phyloP scores from a whole-genome alignment of 2,888 invertebrate genomes.

The Dioctria linearis region DNA sequence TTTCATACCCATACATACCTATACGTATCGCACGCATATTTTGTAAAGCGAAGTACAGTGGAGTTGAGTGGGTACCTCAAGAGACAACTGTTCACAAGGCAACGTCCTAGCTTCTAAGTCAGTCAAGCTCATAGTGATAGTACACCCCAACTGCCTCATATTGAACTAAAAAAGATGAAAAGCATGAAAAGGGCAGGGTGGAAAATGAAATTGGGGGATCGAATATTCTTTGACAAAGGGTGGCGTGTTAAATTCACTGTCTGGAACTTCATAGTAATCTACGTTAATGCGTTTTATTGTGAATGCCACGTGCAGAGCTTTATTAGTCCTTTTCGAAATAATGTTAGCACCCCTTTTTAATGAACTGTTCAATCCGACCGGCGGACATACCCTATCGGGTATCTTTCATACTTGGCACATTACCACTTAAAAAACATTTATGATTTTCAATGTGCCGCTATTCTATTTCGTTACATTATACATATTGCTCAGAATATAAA shows the following conservation, averaged over 20 bases:
- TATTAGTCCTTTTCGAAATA: slow-evolving; percentile 67
- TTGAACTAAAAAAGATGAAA: slow-evolving; percentile 38
- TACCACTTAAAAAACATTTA: slow-evolving; percentile 19
- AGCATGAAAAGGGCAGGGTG: slow-evolving; percentile 39
- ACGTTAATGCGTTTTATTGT: slow-evolving; percentile 72
- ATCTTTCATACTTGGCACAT: slow-evolving; percentile 18
- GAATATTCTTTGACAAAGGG: slow-evolving; percentile 26
- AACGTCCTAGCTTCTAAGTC: too few relatives aligned
- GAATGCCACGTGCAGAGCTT: slow-evolving; percentile 71
- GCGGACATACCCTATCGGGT: slow-evolving; percentile 24
- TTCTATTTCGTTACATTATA: too few relatives aligned
- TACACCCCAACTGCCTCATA: slow-evolving; percentile 33
- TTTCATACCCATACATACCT: too few relatives aligned
- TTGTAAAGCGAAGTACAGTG: too few relatives aligned
- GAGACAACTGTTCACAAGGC: too few relatives aligned
- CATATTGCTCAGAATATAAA: too few relatives aligned
- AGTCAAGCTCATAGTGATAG: too few relatives aligned
- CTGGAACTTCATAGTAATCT: slow-evolving; percentile 67
- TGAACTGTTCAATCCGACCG: slow-evolving; percentile 31
- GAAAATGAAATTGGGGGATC: slow-evolving; percentile 6
- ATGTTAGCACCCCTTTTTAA: slow-evolving; percentile 47
- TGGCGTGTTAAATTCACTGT: slow-evolving; percentile 50
- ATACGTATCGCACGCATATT: too few relatives aligned
- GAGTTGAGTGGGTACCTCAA: too few relatives aligned
- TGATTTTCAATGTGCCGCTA: not conserved